Evolutionary conservation across 2,113 vertebrate species (phyloP).

Genomic region (Halcyon senegalensis): DNA sequence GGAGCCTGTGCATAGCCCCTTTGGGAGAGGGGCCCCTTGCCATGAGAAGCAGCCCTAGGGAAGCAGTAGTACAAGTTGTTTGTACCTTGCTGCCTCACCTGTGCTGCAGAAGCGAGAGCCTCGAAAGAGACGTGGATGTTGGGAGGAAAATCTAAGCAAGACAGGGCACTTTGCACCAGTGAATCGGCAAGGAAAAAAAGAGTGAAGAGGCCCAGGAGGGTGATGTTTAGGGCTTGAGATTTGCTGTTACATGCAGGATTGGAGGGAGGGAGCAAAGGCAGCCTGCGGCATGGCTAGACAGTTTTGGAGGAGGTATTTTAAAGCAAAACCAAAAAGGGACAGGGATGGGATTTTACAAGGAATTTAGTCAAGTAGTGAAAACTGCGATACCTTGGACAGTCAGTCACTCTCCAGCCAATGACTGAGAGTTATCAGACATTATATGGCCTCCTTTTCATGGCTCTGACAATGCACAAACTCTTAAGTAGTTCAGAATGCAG

Average conservation of each 20-base stretch:
- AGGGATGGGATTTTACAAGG: neutral
- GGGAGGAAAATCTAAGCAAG: neutral
- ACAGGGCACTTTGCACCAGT: neutral
- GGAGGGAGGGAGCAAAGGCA: neutral
- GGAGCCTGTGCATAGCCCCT: rapidly evolving
- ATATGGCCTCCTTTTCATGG: neutral
- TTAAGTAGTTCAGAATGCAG: neutral
- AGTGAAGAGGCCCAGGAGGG: neutral
- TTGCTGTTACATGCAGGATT: neutral
- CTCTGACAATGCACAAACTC: neutral
- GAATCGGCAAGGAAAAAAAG: too few relatives aligned
- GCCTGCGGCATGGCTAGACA: neutral
- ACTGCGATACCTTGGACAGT: neutral
- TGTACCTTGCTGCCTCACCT: neutral
- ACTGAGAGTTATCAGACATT: neutral
- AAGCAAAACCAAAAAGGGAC: neutral
- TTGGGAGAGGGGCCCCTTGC: neutral
- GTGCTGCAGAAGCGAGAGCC: neutral
- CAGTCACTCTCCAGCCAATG: neutral
- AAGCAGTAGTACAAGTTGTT: rapidly evolving
- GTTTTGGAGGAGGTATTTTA: neutral
- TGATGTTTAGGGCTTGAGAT: neutral
- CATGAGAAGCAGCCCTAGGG: rapidly evolving
- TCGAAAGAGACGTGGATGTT: neutral
- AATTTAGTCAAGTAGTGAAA: neutral